phyloP scores from a whole-genome alignment of 2,888 invertebrate genomes.

The Dusona sp. region DNA sequence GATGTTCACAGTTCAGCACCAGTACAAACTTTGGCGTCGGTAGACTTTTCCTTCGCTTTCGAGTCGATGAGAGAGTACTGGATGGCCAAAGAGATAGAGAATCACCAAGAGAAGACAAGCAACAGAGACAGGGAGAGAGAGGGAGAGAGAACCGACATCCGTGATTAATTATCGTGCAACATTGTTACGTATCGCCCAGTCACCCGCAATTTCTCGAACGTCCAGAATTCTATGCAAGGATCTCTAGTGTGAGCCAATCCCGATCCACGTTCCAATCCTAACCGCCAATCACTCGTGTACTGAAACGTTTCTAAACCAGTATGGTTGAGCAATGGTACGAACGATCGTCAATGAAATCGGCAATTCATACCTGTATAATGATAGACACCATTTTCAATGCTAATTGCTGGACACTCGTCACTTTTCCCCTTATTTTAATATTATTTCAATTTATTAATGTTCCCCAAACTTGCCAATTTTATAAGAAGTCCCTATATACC shows the following conservation, averaged over 20 bases:
- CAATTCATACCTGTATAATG: not conserved
- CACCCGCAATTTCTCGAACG: constrained; percentile 45
- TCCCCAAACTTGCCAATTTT: not conserved
- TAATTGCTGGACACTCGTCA: not conserved
- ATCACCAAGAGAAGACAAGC: not conserved
- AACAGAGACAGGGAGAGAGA: constrained; percentile 22
- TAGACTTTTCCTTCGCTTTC: constrained; percentile 41
- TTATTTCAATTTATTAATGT: not conserved
- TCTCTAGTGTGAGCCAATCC: constrained; percentile 49
- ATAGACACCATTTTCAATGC: not conserved
- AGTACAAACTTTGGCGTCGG: constrained; percentile 64
- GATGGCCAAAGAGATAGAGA: constrained; percentile 24
- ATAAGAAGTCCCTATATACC: too few species aligned
- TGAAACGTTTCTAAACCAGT: constrained; percentile 36
- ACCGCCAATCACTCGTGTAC: constrained; percentile 41
- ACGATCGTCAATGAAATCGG: not conserved
- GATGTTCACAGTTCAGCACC: constrained; percentile 65
- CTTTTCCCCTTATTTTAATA: not conserved
- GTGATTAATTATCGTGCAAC: constrained; percentile 66
- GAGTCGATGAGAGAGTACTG: constrained; percentile 23
- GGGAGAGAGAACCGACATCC: constrained; percentile 55
- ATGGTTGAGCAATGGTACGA: constrained; percentile 16
- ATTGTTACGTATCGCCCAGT: constrained; percentile 52
- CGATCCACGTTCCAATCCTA: constrained; percentile 25
- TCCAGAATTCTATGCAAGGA: constrained; percentile 53